Conservation (phyloP, 2,797 vertebrate species). For the Atherinosoma microstoma region DNA sequence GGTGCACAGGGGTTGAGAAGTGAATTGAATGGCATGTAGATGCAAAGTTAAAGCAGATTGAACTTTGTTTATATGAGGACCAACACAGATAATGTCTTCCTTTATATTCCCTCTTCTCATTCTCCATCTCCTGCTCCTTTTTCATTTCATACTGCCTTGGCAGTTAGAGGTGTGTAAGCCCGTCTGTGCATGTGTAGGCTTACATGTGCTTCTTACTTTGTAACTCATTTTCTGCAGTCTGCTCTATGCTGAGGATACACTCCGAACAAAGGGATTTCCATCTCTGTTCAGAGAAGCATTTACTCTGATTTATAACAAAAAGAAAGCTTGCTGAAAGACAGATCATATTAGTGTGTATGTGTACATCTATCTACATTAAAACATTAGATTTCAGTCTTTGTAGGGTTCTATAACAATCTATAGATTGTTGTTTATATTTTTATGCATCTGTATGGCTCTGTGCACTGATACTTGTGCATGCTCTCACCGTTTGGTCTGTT, state of each 20-base stretch:
- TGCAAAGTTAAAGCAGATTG: slow-evolving; percentile 42
- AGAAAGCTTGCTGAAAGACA: slow-evolving; percentile 3
- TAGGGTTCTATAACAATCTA: not conserved
- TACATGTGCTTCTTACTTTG: slow-evolving; percentile 11
- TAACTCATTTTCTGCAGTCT: slow-evolving; percentile 12
- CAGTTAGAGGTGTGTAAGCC: slow-evolving; percentile 34
- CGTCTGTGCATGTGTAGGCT: slow-evolving; percentile 28
- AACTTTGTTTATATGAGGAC: slow-evolving; percentile 24
- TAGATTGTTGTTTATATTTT: not conserved
- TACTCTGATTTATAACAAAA: not conserved
- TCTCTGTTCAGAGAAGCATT: slow-evolving; percentile 15
- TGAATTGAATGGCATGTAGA: slow-evolving; percentile 41
- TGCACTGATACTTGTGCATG: not conserved
- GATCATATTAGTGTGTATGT: not conserved
- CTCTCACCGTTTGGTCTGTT: slow-evolving; percentile 94
- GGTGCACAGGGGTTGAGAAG: slow-evolving; percentile 38
- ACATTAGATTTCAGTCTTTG: not conserved
- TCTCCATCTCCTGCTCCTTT: slow-evolving; percentile 43
- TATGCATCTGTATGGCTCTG: slow-evolving; percentile 2
- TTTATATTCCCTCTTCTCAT: slow-evolving; percentile 35
- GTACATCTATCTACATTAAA: not conserved
- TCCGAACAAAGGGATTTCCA: not conserved
- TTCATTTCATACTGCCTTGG: slow-evolving; percentile 42
- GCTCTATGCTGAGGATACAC: not conserved
- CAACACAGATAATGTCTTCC: slow-evolving; percentile 59